Evolutionary conservation across 2,888 invertebrate genomes (phyloP).

Genomic region (Napeogenes sylphis): DNA sequence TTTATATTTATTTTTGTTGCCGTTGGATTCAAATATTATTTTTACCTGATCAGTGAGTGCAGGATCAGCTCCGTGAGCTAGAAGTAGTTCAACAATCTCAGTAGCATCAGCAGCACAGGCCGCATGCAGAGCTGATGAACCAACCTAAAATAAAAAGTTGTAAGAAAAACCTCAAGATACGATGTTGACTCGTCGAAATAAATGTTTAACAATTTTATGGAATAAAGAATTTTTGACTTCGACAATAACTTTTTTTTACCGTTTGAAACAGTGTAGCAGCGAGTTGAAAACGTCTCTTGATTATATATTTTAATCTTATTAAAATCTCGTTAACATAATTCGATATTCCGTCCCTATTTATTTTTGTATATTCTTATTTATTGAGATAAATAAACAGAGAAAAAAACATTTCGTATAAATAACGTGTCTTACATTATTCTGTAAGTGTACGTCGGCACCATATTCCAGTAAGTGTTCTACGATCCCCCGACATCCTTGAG

Average conservation of each 20-base stretch:
- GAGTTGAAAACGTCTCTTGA: too few relatives aligned
- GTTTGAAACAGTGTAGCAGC: too few relatives aligned
- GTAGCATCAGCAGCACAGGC: conserved; percentile 85
- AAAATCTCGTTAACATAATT: too few relatives aligned
- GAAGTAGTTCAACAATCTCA: conserved; percentile 82
- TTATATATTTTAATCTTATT: too few relatives aligned
- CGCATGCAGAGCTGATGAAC: conserved; percentile 85
- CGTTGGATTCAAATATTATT: not conserved
- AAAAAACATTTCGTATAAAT: not conserved
- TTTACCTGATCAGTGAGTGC: conserved; percentile 84
- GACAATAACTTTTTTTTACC: too few relatives aligned
- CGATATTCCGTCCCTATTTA: too few relatives aligned
- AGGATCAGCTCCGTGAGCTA: conserved; percentile 83
- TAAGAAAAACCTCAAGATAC: not conserved
- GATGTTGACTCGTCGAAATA: too few relatives aligned
- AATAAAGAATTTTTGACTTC: too few relatives aligned
- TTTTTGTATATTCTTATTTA: too few relatives aligned
- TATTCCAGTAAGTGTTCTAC: conserved; percentile 81
- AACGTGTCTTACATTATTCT: conserved; percentile 77
- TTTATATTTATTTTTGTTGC: not conserved
- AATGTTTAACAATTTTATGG: too few relatives aligned
- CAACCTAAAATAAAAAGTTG: conserved; percentile 61
- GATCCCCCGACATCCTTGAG: conserved; percentile 83
- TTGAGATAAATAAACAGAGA: too few relatives aligned
- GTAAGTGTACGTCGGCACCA: conserved; percentile 80